Percentiles rank a stretch among this genome's conserved stretches.
Evolutionary conservation across 2,797 vertebrate genomes (phyloP).

Genomic region (Hipposideros larvatus): DNA sequence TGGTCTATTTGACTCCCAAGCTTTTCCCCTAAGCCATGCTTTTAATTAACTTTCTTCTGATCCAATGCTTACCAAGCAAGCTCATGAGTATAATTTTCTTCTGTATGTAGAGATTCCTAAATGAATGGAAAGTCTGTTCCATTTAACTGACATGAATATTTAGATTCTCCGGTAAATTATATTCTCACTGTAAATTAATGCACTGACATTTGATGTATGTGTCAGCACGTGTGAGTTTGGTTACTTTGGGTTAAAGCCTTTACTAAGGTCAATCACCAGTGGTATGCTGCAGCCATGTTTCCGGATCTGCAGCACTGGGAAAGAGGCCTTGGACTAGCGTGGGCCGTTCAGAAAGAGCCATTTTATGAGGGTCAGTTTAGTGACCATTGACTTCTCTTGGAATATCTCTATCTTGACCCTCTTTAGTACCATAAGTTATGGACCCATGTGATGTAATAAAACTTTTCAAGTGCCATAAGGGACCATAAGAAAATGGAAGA

Average conservation of each 20-base stretch:
- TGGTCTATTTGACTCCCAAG: conserved; percentile 4
- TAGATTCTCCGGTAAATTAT: neutral
- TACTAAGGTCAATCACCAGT: neutral
- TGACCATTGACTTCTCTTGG: neutral
- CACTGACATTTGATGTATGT: neutral
- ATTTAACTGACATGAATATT: neutral
- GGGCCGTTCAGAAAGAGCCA: neutral
- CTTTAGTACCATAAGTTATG: neutral
- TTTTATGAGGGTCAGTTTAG: neutral
- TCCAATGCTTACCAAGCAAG: neutral
- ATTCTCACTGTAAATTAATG: neutral
- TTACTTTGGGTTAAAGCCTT: neutral
- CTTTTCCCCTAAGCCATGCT: neutral
- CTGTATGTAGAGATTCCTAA: neutral
- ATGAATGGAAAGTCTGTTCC: neutral
- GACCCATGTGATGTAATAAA: neutral
- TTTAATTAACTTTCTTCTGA: conserved; percentile 28
- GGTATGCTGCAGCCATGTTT: neutral
- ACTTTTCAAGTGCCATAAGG: neutral
- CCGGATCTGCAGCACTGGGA: neutral
- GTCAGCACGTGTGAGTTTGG: neutral
- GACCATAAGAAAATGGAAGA: neutral
- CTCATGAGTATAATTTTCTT: neutral
- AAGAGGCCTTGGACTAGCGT: neutral
- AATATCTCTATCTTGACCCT: neutral